A percentile compares a stretch with the other conserved stretches of the same genome.
Evolutionary conservation across 2,888 invertebrate species (phyloP).

Genomic region (Drosophila mulleri): DNA sequence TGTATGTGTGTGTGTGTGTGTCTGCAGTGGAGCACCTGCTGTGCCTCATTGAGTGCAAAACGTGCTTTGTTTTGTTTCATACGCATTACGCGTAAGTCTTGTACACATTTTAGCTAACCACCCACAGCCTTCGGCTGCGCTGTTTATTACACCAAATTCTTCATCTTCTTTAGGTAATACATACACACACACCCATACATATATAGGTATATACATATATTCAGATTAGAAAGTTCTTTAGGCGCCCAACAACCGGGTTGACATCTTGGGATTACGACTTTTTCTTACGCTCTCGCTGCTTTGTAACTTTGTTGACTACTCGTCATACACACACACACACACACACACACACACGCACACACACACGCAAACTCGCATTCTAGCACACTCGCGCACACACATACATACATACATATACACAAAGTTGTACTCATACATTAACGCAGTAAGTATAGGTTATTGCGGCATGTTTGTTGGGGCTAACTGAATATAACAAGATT

Average conservation of each 20-base stretch:
- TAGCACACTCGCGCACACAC: too few relatives aligned
- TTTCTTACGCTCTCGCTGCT: slow-evolving; percentile 10
- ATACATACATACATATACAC: slow-evolving; percentile 4
- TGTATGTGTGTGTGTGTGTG: slow-evolving; percentile 1
- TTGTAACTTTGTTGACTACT: slow-evolving; percentile 14
- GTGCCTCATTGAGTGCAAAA: slow-evolving; percentile 66
- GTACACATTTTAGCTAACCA: slow-evolving; percentile 47
- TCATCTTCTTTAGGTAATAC: slow-evolving; percentile 11
- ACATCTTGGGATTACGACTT: slow-evolving; percentile 54
- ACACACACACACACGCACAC: background rate
- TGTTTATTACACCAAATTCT: slow-evolving; percentile 55
- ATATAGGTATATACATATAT: slow-evolving; percentile 23
- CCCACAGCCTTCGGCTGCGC: slow-evolving; percentile 21
- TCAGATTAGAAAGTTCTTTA: slow-evolving; percentile 62
- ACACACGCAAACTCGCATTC: too few relatives aligned
- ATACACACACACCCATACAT: background rate
- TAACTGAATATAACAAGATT: slow-evolving; percentile 21
- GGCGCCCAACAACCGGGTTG: slow-evolving; percentile 47
- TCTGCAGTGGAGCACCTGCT: slow-evolving; percentile 54
- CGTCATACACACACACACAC: background rate
- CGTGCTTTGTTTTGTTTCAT: slow-evolving; percentile 68
- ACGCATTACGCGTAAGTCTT: slow-evolving; percentile 62
- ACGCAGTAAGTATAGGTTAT: slow-evolving; percentile 9
- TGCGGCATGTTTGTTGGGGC: slow-evolving; percentile 20
- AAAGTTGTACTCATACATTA: background rate